Percentiles rank a stretch among this genome's conserved stretches.
Evolutionary conservation across 2,113 vertebrate genomes (phyloP).

Genomic region (Oxyura jamaicensis): DNA sequence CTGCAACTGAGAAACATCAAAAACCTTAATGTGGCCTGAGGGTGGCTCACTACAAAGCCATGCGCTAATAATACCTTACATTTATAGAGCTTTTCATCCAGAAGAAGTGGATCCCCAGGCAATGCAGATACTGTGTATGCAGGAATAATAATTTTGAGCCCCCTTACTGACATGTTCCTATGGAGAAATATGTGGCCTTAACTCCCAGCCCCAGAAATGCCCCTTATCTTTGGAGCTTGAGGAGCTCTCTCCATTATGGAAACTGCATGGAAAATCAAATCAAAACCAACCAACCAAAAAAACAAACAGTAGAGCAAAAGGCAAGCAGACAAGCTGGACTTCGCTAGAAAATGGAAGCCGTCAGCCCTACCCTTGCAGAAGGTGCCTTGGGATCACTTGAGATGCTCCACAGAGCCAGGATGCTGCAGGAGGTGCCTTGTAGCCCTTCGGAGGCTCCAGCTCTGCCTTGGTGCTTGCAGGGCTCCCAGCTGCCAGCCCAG

Average conservation of each 20-base stretch:
- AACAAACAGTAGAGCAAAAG: not conserved
- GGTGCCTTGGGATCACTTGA: not conserved
- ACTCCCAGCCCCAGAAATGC: not conserved
- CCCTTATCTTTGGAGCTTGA: not conserved
- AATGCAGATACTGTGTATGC: not conserved
- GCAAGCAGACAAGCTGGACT: not conserved
- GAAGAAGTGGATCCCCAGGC: conserved; percentile 11
- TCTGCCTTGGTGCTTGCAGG: fast-evolving
- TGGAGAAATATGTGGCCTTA: not conserved
- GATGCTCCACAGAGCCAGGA: not conserved
- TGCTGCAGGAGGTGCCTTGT: not conserved
- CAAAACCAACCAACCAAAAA: no score
- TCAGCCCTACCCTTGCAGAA: not conserved
- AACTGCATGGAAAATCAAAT: not conserved
- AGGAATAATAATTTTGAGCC: not conserved
- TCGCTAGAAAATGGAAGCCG: not conserved
- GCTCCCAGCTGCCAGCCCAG: not conserved
- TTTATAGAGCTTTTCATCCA: conserved; percentile 40
- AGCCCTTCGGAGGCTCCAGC: not conserved
- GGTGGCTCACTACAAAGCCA: conserved; percentile 60
- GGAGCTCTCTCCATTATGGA: not conserved
- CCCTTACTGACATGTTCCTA: not conserved
- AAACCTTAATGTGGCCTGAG: conserved; percentile 60
- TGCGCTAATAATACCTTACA: conserved; percentile 46
- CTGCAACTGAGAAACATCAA: conserved; percentile 42